Percentiles rank a stretch among this genome's conserved stretches.
phyloP scores from a whole-genome alignment of 1,140 invertebrate species.

The Coenobita brevimanus region DNA sequence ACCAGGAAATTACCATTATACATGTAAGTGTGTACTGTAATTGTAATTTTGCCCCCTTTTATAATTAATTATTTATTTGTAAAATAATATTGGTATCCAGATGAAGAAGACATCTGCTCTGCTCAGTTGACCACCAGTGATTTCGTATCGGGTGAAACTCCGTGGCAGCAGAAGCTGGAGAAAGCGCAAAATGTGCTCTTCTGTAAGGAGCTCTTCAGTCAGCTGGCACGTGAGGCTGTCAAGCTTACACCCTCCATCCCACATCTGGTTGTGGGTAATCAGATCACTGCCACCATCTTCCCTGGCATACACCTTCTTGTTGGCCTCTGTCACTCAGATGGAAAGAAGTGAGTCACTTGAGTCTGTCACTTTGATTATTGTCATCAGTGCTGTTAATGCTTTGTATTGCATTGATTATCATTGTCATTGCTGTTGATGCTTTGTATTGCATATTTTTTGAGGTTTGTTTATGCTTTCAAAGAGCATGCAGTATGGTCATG shows the following conservation, averaged over 20 bases:
- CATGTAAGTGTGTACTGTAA: no score
- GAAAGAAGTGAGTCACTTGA: conserved; percentile 55
- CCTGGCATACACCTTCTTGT: conserved; percentile 90
- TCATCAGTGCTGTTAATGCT: no score
- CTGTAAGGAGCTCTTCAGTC: conserved; percentile 97
- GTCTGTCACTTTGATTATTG: background rate
- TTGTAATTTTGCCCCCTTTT: no score
- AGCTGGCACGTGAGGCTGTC: conserved; percentile 95
- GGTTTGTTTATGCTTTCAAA: no score
- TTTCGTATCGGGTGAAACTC: conserved; percentile 80
- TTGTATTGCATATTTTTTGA: no score
- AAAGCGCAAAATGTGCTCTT: conserved; percentile 97
- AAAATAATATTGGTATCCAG: no score
- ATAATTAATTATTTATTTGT: no score
- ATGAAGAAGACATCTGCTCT: conserved; percentile 64
- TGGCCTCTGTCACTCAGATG: conserved; percentile 75
- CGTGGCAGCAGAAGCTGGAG: conserved; percentile 96
- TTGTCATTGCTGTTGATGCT: no score
- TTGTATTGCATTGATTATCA: no score
- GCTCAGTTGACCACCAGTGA: conserved; percentile 74
- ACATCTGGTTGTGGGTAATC: conserved; percentile 96
- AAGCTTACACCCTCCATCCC: conserved; percentile 93
- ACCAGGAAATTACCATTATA: no score
- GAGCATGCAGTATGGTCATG: no score
- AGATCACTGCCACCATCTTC: conserved; percentile 95